Evolutionary conservation across 2,888 invertebrate species (phyloP).

Genomic region (Nemotelus nigrinus): DNA sequence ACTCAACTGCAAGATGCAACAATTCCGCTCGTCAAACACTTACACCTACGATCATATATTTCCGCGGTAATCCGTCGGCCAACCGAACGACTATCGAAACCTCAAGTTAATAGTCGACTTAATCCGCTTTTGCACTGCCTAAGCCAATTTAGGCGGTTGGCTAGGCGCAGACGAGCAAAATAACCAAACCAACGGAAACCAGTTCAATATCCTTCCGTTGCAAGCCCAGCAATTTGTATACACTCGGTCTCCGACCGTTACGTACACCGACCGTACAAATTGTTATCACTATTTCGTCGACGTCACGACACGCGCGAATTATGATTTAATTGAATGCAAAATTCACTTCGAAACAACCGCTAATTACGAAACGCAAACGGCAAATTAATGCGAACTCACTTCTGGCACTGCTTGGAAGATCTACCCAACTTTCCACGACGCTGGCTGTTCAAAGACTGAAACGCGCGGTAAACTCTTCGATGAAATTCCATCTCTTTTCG

Average conservation of each 20-base stretch:
- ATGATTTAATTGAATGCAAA: not conserved
- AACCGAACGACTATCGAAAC: not conserved
- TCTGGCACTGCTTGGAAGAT: not conserved
- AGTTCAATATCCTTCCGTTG: not conserved
- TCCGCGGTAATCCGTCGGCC: conserved; percentile 10
- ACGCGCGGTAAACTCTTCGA: not conserved
- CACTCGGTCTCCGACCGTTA: too few species aligned
- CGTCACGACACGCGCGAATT: not conserved
- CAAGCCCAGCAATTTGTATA: too few species aligned
- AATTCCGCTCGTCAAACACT: too few species aligned
- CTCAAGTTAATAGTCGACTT: not conserved
- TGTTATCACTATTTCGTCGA: not conserved
- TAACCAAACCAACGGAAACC: not conserved
- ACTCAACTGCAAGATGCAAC: too few species aligned
- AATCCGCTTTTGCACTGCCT: not conserved
- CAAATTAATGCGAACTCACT: not conserved
- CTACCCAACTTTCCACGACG: not conserved
- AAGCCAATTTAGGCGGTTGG: not conserved
- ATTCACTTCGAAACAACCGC: not conserved
- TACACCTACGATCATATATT: conserved; percentile 1
- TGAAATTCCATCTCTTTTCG: not conserved
- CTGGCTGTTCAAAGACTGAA: not conserved
- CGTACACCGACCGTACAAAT: too few species aligned
- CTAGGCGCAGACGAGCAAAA: not conserved
- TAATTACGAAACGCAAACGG: not conserved